Base-by-base conservation (phyloP, 2,797 vertebrate genomes). In the Nyctibius grandis region DNA sequence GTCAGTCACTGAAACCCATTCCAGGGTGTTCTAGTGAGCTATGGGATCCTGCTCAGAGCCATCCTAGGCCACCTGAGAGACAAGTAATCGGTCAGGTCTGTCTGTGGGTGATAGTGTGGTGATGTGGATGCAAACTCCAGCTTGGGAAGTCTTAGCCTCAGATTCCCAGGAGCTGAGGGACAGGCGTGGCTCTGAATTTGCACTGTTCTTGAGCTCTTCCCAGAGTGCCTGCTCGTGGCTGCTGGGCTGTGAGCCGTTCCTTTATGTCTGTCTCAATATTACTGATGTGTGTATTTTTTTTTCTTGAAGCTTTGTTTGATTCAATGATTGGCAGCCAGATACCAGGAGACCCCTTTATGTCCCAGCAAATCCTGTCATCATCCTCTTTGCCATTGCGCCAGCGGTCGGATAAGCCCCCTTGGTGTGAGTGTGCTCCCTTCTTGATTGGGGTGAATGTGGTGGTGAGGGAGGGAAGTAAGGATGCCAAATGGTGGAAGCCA, bases 321-420 rank as follows among this genome's bases (percentile, higher is more conserved):
- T 96, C 98, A 33, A 98, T 99, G 97, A 97, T 97, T 88, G 97
- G 93, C 90, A 98, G 97, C 98, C 99, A 98, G 89, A 97, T 98
- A 6, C 97, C 98, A 9, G 98, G 98, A 88, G 98, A 99, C 94
- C 96, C 98, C 5, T 99, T 98, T 95, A 98, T 99, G 94, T 99
- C 99, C 33, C 99, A 99, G 96, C 98, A 97, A 70, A 98, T 98
- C 93, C 98, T 99, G 65, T 98, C 99, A 3, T 99, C 98, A 5
- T 97, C 98, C 3, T 96, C 97, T 33, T 69, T 98, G 74, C 98
- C 98, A 0, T 78, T 99, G 90, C 98, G 98, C 48, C 99, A 98
- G 91, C 99, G 98, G 38, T 98, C 98, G 3, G 99, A 99, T 96
- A 98, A 98, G 53, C 99, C 99, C 50, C 99, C 99, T 4, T 99